A percentile compares a stretch with the other conserved stretches of the same genome.
Evolutionary conservation across 2,797 vertebrate genomes (phyloP).

Genomic region (Poeciliopsis infans): DNA sequence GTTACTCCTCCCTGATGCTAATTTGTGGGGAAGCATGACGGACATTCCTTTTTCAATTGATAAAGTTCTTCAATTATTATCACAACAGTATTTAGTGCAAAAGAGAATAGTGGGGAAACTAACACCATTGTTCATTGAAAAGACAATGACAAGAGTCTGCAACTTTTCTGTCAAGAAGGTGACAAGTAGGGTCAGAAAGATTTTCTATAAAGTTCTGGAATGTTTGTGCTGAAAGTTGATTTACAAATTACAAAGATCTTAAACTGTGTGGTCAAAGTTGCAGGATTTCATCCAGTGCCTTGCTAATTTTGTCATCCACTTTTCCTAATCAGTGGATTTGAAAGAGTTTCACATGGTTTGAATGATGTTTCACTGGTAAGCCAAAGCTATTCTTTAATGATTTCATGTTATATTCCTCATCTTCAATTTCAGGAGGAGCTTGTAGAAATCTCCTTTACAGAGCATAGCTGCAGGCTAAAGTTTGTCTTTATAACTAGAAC

Average conservation of each 20-base stretch:
- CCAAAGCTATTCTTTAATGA: neutral
- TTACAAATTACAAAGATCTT: neutral
- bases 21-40: neutral
- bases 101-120: neutral
- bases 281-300: neutral
- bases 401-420: neutral
- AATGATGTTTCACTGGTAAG: neutral
- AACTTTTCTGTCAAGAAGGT: neutral
- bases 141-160: neutral
- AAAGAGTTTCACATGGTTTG: neutral
- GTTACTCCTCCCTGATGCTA: neutral
- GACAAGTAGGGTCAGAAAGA: neutral
- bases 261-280: neutral
- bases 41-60: neutral
- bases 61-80: neutral
- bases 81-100: neutral
- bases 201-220: neutral
- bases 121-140: neutral
- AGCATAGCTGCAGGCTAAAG: neutral
- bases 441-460: neutral
- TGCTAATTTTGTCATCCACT: neutral
- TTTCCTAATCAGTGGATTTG: neutral
- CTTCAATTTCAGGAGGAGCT: neutral
- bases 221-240: neutral
- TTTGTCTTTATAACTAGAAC: slow-evolving; percentile 47